Conservation (phyloP, 2,888 invertebrate genomes). For the Pseudanteris insignis region DNA sequence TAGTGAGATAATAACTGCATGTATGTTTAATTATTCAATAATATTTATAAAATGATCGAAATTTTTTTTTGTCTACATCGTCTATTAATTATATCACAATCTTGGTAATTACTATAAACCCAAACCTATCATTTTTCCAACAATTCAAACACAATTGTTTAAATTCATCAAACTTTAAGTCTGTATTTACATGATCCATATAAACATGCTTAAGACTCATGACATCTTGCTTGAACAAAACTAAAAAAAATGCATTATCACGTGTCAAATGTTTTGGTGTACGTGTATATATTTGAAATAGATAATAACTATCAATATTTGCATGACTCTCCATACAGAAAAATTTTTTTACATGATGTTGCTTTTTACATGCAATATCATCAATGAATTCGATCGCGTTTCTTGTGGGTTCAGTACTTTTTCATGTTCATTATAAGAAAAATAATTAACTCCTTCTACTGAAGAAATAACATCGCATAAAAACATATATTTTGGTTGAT, state of each 20-base stretch:
- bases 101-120: conserved; percentile 3
- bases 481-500: conserved; percentile 53
- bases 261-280: conserved; percentile 47
- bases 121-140: conserved; percentile 28
- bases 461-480: conserved; percentile 45
- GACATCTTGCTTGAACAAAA: conserved; percentile 48
- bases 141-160: conserved; percentile 8
- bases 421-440: conserved; percentile 12
- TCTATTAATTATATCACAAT: not conserved
- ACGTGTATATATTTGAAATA: conserved; percentile 46
- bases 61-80: too few species aligned
- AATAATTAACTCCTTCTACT: conserved; percentile 29
- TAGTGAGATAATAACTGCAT: too few species aligned
- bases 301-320: conserved; percentile 46
- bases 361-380: conserved; percentile 53
- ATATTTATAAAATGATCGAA: too few species aligned
- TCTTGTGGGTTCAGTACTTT: conserved; percentile 1
- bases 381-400: conserved; percentile 14
- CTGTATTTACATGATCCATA: conserved; percentile 46
- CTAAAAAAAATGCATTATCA: conserved; percentile 46
- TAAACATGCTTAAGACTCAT: conserved; percentile 47
- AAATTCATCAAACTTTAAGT: conserved; percentile 46
- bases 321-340: conserved; percentile 47
- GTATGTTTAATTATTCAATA: too few species aligned
- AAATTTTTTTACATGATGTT: conserved; percentile 40